These are phyloP conservation scores for Alfaro cultratus DNA, from an alignment of 2,797 vertebrate species.

Conservation along the genomic window DNA sequence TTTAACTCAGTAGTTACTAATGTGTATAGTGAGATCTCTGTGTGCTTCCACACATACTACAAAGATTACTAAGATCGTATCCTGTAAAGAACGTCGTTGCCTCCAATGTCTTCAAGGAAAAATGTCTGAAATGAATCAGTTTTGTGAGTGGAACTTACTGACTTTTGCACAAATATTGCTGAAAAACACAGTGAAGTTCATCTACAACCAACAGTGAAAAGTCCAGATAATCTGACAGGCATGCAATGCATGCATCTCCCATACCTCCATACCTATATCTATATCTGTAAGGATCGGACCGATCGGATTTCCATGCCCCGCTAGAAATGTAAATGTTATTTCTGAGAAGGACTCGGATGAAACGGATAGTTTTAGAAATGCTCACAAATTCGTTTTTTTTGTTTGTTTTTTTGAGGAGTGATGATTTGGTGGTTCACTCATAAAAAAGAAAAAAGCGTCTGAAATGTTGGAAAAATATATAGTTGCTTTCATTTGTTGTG, in stretches of 20 bases:
- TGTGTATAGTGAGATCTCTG: not conserved
- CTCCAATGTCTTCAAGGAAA: not conserved
- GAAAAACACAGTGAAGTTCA: constrained; percentile 1
- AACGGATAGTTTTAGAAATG: constrained; percentile 30
- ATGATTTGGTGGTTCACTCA: constrained; percentile 47
- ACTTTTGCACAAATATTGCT: constrained; percentile 2
- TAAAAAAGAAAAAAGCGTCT: constrained; percentile 30
- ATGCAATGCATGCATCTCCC: not conserved
- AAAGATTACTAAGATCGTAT: not conserved
- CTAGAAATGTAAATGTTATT: constrained; percentile 21
- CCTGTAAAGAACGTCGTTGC: not conserved
- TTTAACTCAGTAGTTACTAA: constrained; percentile 14
- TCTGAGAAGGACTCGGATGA: constrained; percentile 30
- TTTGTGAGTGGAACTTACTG: not conserved
- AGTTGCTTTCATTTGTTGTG: constrained; percentile 59
- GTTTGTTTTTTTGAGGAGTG: not conserved
- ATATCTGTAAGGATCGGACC: not conserved
- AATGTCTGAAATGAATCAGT: not conserved
- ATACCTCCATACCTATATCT: not conserved
- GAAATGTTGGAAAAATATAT: constrained; percentile 55
- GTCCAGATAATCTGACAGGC: constrained; percentile 2
- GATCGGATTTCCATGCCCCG: constrained; percentile 14
- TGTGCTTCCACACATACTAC: not conserved
- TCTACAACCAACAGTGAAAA: not conserved
- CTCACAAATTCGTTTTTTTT: constrained; percentile 17